These are phyloP conservation scores for Hippasteria phrygiana DNA, from an alignment of 53 echinoderm and acorn worm species.

Conservation along the genomic window DNA sequence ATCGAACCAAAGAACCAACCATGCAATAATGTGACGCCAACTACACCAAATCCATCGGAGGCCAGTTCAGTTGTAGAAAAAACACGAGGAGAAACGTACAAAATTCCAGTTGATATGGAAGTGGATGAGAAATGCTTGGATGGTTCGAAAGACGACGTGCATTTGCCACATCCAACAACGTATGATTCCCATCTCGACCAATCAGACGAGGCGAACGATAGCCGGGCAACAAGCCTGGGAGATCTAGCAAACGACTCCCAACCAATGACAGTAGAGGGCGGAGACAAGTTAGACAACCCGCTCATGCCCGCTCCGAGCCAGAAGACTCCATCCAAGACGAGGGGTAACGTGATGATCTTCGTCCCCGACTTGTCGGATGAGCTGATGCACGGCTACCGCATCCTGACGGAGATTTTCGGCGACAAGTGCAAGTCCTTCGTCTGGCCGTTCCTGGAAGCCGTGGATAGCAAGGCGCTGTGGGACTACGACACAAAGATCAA, in stretches of 20 bases:
- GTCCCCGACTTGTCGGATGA: constrained; percentile 63
- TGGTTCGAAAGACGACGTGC: neutral
- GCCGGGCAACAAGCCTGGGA: neutral
- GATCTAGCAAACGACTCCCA: neutral
- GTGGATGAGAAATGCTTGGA: neutral
- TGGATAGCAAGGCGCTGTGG: constrained; percentile 72
- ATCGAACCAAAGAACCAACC: neutral
- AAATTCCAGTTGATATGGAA: neutral
- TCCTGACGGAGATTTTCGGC: constrained; percentile 74
- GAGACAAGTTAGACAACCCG: neutral
- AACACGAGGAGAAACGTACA: too few species aligned
- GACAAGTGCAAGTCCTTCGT: constrained; percentile 78
- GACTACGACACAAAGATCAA: constrained; percentile 81
- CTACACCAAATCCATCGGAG: neutral
- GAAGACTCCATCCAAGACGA: constrained; percentile 62
- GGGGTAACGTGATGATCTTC: constrained; percentile 52
- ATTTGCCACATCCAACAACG: neutral
- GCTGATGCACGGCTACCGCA: constrained; percentile 75
- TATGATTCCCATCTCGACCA: neutral
- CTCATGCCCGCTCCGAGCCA: neutral
- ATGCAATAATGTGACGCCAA: constrained; percentile 2
- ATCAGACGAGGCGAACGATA: neutral
- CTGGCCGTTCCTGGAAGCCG: constrained; percentile 84
- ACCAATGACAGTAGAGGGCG: too few species aligned
- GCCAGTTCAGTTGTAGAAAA: neutral